These are phyloP conservation scores for Cathartes aura DNA, from an alignment of 2,113 vertebrate species.

Conservation along the genomic window DNA sequence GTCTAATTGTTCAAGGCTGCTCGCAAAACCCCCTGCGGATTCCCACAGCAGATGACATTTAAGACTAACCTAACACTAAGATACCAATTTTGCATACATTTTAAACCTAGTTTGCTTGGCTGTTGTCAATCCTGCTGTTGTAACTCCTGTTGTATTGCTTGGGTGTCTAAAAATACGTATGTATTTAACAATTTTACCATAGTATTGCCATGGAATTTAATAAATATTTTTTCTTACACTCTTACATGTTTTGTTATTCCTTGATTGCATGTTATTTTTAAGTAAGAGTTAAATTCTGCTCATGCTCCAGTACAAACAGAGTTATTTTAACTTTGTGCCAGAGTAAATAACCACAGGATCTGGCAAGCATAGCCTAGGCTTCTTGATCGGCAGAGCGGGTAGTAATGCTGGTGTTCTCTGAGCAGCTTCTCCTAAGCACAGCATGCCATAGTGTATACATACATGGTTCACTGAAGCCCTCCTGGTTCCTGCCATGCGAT, in stretches of 20 bases:
- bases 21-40: too few species aligned
- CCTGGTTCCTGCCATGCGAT: neutral
- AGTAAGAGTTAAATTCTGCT: constrained; percentile 6
- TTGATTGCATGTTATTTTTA: constrained; percentile 23
- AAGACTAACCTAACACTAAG: too few species aligned
- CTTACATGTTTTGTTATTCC: constrained; percentile 26
- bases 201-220: constrained; percentile 80
- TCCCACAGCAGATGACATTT: too few species aligned
- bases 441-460: fast-evolving
- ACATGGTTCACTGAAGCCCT: neutral
- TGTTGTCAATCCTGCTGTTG: too few species aligned
- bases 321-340: neutral
- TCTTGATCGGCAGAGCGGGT: neutral
- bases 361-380: neutral
- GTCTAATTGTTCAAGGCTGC: too few species aligned
- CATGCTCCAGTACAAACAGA: neutral
- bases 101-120: too few species aligned
- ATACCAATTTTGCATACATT: too few species aligned
- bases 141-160: too few species aligned
- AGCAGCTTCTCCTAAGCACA: neutral
- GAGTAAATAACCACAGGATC: constrained; percentile 4
- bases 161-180: constrained; percentile 76
- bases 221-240: constrained; percentile 86
- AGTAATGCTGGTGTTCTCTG: neutral
- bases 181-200: constrained; percentile 79